Conservation (phyloP, 2,888 invertebrate genomes). For the Caenorhabditis afra region DNA sequence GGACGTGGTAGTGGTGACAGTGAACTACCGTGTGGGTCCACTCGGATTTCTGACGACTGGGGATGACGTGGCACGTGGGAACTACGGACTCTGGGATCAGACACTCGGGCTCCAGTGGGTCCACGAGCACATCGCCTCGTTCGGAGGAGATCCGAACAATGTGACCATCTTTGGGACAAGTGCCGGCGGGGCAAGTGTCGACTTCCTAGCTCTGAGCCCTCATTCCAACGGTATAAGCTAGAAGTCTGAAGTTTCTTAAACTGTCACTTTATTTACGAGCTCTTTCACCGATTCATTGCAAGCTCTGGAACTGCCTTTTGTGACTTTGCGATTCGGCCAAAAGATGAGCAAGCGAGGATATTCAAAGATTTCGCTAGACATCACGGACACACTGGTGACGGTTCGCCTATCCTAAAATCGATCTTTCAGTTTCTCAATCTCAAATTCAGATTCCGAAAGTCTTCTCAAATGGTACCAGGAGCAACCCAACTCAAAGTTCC, state of each 20-base stretch:
- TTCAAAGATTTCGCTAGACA: constrained; percentile 54
- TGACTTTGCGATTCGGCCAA: constrained; percentile 54
- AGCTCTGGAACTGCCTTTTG: constrained; percentile 58
- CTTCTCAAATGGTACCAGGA: constrained; percentile 45
- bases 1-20: constrained; percentile 71
- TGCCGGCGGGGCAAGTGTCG: constrained; percentile 70
- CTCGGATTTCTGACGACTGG: constrained; percentile 69
- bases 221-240: constrained; percentile 56
- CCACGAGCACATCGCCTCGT: constrained; percentile 72
- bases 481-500: constrained; percentile 29
- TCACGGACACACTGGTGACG: constrained; percentile 46
- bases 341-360: constrained; percentile 23
- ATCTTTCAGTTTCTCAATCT: no score
- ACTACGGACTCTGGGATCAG: constrained; percentile 77
- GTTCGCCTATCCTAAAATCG: not conserved
- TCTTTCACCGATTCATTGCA: constrained; percentile 20
- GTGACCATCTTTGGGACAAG: constrained; percentile 78
- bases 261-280: constrained; percentile 42
- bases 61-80: constrained; percentile 60
- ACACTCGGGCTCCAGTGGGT: constrained; percentile 76
- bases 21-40: constrained; percentile 73
- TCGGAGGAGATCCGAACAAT: constrained; percentile 75
- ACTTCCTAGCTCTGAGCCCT: constrained; percentile 66
- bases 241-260: no score
- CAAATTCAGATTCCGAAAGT: constrained; percentile 6